phyloP scores from a whole-genome alignment of 2,797 vertebrate species.

The Potorous gilbertii region DNA sequence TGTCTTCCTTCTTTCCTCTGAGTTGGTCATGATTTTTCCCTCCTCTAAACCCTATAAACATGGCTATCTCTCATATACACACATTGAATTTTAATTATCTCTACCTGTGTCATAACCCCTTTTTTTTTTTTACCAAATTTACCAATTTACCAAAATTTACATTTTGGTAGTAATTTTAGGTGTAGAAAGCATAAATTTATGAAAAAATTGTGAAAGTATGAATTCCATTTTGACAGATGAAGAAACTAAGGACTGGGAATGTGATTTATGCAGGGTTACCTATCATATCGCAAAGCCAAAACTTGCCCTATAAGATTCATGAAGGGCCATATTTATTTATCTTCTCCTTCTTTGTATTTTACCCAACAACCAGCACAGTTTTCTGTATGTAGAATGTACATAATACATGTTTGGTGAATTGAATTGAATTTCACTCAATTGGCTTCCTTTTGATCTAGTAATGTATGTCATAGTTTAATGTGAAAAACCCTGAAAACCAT shows the following conservation, averaged over 20 bases:
- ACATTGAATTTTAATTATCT: background rate
- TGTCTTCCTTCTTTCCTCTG: background rate
- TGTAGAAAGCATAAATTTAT: background rate
- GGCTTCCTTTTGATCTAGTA: background rate
- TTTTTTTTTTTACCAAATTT: no score
- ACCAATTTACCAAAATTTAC: no score
- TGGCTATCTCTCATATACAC: background rate
- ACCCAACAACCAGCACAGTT: background rate
- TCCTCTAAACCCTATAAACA: background rate
- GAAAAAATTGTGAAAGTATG: background rate
- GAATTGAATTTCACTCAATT: background rate
- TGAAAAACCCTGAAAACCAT: background rate
- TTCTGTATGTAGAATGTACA: background rate
- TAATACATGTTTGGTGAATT: background rate
- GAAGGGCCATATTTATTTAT: background rate
- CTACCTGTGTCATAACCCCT: background rate
- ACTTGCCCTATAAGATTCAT: background rate
- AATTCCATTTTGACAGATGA: background rate
- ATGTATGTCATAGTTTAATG: background rate
- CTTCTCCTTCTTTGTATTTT: background rate
- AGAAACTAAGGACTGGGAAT: background rate
- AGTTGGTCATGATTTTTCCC: background rate
- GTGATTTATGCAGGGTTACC: background rate
- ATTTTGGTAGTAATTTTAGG: background rate
- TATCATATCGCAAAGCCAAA: background rate